Conservation (phyloP, 2,888 invertebrate species). For the Pedicia rivosa region DNA sequence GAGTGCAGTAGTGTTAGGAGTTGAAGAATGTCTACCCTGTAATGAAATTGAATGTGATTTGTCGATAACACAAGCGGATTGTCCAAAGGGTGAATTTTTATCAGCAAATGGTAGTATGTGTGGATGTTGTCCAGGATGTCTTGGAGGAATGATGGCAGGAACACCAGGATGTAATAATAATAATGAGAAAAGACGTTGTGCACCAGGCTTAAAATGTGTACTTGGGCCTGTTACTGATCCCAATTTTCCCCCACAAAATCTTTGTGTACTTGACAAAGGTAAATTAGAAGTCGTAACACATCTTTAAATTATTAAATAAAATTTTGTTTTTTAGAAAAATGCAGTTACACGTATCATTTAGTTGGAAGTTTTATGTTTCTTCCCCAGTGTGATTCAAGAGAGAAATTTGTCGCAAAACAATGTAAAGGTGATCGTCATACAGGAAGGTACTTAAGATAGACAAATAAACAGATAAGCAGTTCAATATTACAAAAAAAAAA, state of each 20-base stretch:
- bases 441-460: no score
- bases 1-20: no score
- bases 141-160: conserved; percentile 11
- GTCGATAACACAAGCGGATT: conserved; percentile 15
- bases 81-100: conserved; percentile 12
- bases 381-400: conserved; percentile 39
- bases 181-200: conserved; percentile 15
- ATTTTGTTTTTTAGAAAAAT: conserved; percentile 1
- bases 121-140: conserved; percentile 35
- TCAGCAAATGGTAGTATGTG: conserved; percentile 11
- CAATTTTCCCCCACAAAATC: conserved; percentile 7
- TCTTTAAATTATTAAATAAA: not conserved
- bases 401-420: conserved; percentile 42
- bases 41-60: no score
- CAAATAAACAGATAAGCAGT: no score
- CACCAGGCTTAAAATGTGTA: conserved; percentile 22
- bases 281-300: conserved; percentile 6
- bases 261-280: conserved; percentile 18
- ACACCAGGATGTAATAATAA: conserved; percentile 6
- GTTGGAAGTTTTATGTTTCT: no score
- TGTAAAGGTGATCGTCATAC: conserved; percentile 45
- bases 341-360: conserved; percentile 14
- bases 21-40: no score
- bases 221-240: no score
- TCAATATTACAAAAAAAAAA: no score